Evolutionary conservation across 1,140 invertebrate species (phyloP), one percentile per base, ranked within the genome.

Genomic region (Lepidostoma basale): DNA sequence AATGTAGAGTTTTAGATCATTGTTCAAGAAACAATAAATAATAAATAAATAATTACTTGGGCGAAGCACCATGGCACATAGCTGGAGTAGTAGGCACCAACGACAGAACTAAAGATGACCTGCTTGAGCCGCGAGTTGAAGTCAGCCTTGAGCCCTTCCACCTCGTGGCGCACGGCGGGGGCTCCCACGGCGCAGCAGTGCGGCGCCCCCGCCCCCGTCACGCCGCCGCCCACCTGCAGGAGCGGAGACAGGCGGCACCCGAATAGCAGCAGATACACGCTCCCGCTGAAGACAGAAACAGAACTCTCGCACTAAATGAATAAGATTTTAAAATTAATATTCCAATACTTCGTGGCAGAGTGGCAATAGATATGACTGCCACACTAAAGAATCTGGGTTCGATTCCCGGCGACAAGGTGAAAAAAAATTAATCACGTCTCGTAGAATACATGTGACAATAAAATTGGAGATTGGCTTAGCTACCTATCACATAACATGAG

Each of bases 1-100:
- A n/a, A n/a, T n/a, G n/a, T n/a, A n/a, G n/a, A n/a, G n/a, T n/a
- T n/a, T n/a, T n/a, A n/a, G n/a, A n/a, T n/a, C n/a, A n/a, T n/a
- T n/a, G n/a, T n/a, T n/a, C n/a, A n/a, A n/a, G 30, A 33, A 56
- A 26, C 25, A 3, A 52, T 18, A 3, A 6, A 33, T 33, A 5
- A 33, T 33, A 52, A 52, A 58, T 39, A 20, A 8, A 39, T 18
- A 20, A 0, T 79, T 79, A 93, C 92, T 85, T 92, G 89, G 20
- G 91, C 90, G 86, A 96, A 94, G 75, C 90, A 90, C 74, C 95
- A 92, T 0, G 96, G 96, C 20, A 98, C 88, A 77, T 97, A 92
- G 63, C 90, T 92, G 72, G 92, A 89, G 79, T 97, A 96, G 77
- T 98, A 98, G 0, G 95, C 93, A 74, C 92, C 94, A 1, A 94